Conservation (phyloP, 2,113 vertebrate genomes). For the Gallinago media region DNA sequence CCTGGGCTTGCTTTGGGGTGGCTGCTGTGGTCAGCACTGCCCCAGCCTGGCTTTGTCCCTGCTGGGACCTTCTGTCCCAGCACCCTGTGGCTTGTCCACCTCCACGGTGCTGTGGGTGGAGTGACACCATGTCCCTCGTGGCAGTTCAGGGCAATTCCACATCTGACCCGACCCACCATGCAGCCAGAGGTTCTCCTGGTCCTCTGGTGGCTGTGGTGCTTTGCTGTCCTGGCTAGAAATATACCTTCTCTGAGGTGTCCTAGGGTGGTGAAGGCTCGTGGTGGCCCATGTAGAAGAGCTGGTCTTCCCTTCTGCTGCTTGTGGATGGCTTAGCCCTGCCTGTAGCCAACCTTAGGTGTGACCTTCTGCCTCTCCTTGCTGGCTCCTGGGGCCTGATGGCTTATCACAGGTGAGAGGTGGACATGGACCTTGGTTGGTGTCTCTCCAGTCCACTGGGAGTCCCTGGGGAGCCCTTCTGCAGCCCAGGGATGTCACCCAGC, state of each 20-base stretch:
- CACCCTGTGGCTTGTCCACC: not conserved
- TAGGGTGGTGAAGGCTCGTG: not conserved
- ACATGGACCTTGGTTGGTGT: not conserved
- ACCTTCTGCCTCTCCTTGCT: not conserved
- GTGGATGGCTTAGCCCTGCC: not conserved
- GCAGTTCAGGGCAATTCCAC: not conserved
- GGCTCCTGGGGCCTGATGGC: not conserved
- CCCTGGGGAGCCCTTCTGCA: not conserved
- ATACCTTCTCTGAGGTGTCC: not conserved
- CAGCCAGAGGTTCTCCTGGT: not conserved
- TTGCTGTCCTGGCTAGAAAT: not conserved
- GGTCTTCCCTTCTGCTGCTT: not conserved
- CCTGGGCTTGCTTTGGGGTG: not conserved
- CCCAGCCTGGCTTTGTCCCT: not conserved
- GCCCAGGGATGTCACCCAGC: not conserved
- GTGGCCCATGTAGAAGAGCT: not conserved
- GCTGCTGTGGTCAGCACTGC: not conserved
- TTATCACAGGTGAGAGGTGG: not conserved
- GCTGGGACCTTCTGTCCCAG: not conserved
- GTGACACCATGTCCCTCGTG: not conserved
- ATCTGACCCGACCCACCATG: accelerated
- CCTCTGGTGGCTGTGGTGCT: not conserved
- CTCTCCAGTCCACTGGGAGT: not conserved
- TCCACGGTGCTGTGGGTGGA: not conserved
- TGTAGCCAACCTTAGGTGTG: not conserved